phyloP scores from a whole-genome alignment of 2,888 invertebrate genomes.

The Netelia melanura region DNA sequence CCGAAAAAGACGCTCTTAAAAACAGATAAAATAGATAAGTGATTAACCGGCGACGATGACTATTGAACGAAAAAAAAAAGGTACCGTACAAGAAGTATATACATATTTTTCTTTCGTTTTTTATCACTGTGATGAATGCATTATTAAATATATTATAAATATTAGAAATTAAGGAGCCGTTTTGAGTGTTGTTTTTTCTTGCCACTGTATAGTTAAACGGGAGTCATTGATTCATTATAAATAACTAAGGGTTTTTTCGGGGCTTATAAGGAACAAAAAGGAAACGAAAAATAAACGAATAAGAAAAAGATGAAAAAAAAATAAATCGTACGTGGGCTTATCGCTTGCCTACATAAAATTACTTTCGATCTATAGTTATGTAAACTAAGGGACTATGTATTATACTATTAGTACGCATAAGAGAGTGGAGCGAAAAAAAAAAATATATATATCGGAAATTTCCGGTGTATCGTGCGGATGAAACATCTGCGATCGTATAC shows the following conservation, averaged over 20 bases:
- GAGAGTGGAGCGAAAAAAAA: constrained; percentile 69
- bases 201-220: constrained; percentile 76
- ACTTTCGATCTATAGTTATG: constrained; percentile 77
- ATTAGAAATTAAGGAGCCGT: constrained; percentile 79
- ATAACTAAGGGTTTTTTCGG: constrained; percentile 73
- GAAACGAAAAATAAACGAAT: constrained; percentile 16
- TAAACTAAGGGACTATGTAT: constrained; percentile 78
- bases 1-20: constrained; percentile 37
- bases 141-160: constrained; percentile 78
- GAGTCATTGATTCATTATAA: constrained; percentile 72
- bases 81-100: constrained; percentile 78
- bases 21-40: constrained; percentile 42
- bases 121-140: constrained; percentile 83
- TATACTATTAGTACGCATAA: constrained; percentile 74
- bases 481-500: constrained; percentile 64
- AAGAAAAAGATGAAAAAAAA: constrained; percentile 58
- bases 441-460: constrained; percentile 70
- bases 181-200: constrained; percentile 82
- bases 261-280: constrained; percentile 72
- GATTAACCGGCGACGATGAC: constrained; percentile 69
- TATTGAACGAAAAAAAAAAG: constrained; percentile 68
- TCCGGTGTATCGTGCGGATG: constrained; percentile 71
- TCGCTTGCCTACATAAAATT: constrained; percentile 77
- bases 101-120: constrained; percentile 78
- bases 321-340: constrained; percentile 74